phyloP scores from a whole-genome alignment of 2,113 vertebrate species.

The Aldabrachelys gigantea region DNA sequence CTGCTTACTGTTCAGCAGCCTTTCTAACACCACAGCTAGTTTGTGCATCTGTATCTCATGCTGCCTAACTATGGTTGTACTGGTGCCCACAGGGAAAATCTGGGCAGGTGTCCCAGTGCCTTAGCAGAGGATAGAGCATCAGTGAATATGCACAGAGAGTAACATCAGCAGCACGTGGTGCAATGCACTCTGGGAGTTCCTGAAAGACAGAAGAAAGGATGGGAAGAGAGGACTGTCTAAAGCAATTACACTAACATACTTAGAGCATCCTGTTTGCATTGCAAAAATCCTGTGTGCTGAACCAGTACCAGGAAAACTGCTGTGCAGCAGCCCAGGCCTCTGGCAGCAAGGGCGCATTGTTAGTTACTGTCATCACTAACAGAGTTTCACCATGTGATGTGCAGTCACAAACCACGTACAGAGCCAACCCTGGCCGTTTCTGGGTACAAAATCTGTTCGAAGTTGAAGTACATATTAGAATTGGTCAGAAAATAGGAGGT shows the following conservation, averaged over 20 bases:
- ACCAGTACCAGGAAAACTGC: not conserved
- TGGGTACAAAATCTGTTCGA: not conserved
- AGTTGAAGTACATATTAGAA: not conserved
- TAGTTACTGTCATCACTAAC: not conserved
- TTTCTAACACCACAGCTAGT: not conserved
- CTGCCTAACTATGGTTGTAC: not conserved
- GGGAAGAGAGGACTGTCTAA: not conserved
- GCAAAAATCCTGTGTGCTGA: not conserved
- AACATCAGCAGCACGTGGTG: not conserved
- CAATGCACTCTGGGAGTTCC: not conserved
- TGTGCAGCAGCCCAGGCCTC: not conserved
- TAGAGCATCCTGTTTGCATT: not conserved
- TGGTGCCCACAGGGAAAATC: fast-evolving
- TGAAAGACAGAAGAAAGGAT: not conserved
- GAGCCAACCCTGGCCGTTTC: not conserved
- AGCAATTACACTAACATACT: not conserved
- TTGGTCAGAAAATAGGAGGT: not conserved
- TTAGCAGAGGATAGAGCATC: not conserved
- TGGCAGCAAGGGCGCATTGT: not conserved
- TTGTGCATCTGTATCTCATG: fast-evolving
- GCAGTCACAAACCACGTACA: not conserved
- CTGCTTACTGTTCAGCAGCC: fast-evolving
- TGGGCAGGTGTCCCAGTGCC: not conserved
- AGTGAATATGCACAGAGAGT: not conserved
- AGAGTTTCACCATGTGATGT: not conserved